Evolutionary conservation across 2,888 invertebrate genomes (phyloP), one percentile per base, ranked within the genome.

Genomic region (Drosophila macrothrix): DNA sequence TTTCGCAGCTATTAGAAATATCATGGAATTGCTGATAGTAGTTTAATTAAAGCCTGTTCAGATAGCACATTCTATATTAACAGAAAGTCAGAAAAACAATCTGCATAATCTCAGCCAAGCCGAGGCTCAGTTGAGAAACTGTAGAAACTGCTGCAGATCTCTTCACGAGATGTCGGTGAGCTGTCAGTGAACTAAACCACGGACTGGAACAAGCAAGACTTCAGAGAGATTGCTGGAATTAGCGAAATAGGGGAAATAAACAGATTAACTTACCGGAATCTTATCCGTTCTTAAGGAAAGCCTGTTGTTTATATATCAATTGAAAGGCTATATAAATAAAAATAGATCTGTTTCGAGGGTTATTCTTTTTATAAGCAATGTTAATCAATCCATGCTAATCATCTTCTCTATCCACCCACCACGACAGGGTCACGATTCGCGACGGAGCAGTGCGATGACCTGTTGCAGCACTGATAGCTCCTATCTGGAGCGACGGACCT

Each of bases 401-500:
- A 10, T 28, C 5, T 19, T 5, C 22, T 71, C 71, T 6, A n/a
- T 72, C 70, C 16, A 16, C n/a, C 19, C 22, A 3, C 3, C 7
- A 12, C 9, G 46, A 25, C 68, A 93, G 93, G 92, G 92, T 60
- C 92, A 93, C 61, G 93, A 94, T 65, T 93, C 94, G 14, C 93
- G 97, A 52, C 95, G 97, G 55, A 95, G 96, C 84, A 97, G 97
- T 91, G 97, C 96, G 78, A 96, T 96, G 88, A 97, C 97, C 37
- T 97, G 97, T 93, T 97, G 97, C 83, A 97, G 97, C 91, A 96
- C 97, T 43, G 97, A 96, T 70, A 97, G 97, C 92, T 97, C 97
- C 68, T 97, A 97, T 91, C 94, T 97, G 91, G 97, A 97, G 92
- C 95, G 97, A 60, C 95, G 97, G 60, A 96, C 96, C 78, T 97